phyloP scores from a whole-genome alignment of 2,888 invertebrate genomes.

The Blastobasis lacticolella region DNA sequence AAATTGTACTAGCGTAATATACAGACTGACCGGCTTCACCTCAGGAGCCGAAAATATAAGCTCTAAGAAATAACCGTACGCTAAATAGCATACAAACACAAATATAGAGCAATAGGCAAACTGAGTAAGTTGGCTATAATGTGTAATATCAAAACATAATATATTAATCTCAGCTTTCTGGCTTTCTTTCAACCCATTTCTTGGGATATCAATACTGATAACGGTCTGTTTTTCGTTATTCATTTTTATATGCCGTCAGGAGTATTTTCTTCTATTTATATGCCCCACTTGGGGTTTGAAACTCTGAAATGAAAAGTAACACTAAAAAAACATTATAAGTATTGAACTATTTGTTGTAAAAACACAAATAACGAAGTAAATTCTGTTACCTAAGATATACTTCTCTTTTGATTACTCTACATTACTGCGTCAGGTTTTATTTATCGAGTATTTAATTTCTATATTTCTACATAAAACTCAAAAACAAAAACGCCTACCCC shows the following conservation, averaged over 20 bases:
- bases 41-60: slow-evolving; percentile 93
- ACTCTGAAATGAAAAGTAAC: too few relatives aligned
- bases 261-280: too few relatives aligned
- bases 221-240: slow-evolving; percentile 44
- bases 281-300: too few relatives aligned
- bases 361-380: too few relatives aligned
- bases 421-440: too few relatives aligned
- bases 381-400: too few relatives aligned
- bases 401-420: too few relatives aligned
- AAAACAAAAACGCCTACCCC: too few relatives aligned
- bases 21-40: slow-evolving; percentile 92
- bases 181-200: slow-evolving; percentile 20
- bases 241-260: slow-evolving; percentile 18
- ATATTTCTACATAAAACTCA: too few relatives aligned
- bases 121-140: slow-evolving; percentile 78
- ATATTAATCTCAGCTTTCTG: slow-evolving; percentile 73
- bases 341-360: too few relatives aligned
- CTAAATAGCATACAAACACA: slow-evolving; percentile 89
- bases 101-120: slow-evolving; percentile 84
- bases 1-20: slow-evolving; percentile 94
- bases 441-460: too few relatives aligned
- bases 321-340: too few relatives aligned
- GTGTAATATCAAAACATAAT: slow-evolving; percentile 82
- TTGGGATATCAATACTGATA: slow-evolving; percentile 43
- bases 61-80: slow-evolving; percentile 95